Percentiles rank a stretch among this genome's conserved stretches.
Evolutionary conservation across 2,113 vertebrate genomes (phyloP).

Genomic region (Loxodonta africana): DNA sequence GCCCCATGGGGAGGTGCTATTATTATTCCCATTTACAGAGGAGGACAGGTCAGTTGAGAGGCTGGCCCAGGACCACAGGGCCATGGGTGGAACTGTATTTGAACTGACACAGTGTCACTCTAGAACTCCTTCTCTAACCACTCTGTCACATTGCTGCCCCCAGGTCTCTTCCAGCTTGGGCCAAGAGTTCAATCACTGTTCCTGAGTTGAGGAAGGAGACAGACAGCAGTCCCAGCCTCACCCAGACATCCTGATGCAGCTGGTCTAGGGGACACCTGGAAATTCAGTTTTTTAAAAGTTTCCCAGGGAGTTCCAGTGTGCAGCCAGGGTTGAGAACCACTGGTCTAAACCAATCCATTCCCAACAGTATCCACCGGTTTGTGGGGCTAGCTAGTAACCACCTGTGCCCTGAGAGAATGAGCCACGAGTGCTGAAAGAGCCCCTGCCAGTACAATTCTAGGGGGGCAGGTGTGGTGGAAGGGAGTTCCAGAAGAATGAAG

Average conservation of each 20-base stretch:
- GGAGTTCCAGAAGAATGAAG: neutral
- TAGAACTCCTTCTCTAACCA: neutral
- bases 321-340: neutral
- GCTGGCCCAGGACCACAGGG: neutral
- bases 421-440: neutral
- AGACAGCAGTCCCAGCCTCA: neutral
- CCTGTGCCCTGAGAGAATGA: neutral
- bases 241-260: neutral
- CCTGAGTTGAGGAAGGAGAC: neutral
- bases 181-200: neutral
- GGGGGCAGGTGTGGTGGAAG: neutral
- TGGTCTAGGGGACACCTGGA: neutral
- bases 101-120: neutral
- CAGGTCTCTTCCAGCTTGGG: neutral
- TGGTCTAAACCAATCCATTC: neutral
- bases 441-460: neutral
- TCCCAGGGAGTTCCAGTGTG: neutral
- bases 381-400: neutral
- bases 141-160: neutral
- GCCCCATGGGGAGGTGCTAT: neutral
- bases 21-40: neutral
- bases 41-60: neutral
- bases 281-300: neutral
- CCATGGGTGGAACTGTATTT: neutral
- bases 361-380: neutral